Evolutionary conservation across 2,888 invertebrate species (phyloP), one percentile per base, ranked within the genome.

Genomic region (Scaptomyza reducta): DNA sequence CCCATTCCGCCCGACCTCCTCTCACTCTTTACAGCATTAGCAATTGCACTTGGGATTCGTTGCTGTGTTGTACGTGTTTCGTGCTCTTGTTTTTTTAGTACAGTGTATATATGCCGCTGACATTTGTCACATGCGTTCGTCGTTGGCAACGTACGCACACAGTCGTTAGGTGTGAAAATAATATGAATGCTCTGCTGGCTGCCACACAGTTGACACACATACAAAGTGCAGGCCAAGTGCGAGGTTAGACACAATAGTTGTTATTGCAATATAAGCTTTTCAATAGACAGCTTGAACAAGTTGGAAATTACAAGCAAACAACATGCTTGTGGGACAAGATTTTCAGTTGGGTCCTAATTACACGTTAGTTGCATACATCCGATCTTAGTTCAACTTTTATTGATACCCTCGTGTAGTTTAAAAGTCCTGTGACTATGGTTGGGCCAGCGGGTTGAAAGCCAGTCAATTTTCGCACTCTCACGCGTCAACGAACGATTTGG

Each of bases 401-500:
- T 4, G 1, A 16, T 13, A 1, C 54, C 46, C 72, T 70, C 72
- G 63, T n/a, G 1, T 45, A 45, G 41, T 29, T 56, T 27, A 31
- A 54, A 38, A 35, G 29, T 47, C 4, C 58, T 22, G 11, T 14
- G 46, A 13, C 18, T 49, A 18, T 27, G 42, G 16, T 44, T 41
- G 35, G 46, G 9, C 51, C 45, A 54, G 49, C 58, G 44, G 35
- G 60, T 59, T 59, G 53, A 74, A 77, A 88, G 62, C 63, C 88
- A 79, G 77, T 76, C 74, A 88, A 83, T 88, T 88, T 83, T 79
- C 74, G 51, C 74, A 74, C 66, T 58, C 66, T 70, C 77, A 74
- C 71, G 87, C 87, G 65, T 77, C 87, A 82, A 65, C 79, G 87
- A 70, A 74, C 80, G 66, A 79, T 86, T 79, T 71, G 62, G 55